These are phyloP conservation scores for Eudemis profundana DNA, from an alignment of 2,888 invertebrate species.

Conservation along the genomic window DNA sequence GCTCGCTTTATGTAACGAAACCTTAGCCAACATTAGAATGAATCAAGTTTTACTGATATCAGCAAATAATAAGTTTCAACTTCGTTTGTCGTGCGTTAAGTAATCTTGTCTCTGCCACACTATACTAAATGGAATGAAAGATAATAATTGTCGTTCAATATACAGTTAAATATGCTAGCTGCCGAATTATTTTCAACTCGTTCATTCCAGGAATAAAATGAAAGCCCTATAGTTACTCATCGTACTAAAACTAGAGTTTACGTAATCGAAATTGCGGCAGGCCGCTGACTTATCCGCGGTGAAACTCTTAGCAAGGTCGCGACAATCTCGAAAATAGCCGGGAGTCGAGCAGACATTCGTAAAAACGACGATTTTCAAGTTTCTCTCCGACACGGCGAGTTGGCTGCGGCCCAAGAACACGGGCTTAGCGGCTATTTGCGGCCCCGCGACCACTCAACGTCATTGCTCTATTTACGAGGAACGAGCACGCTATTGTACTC, in stretches of 20 bases:
- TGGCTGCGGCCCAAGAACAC: conserved; percentile 74
- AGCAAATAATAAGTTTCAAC: too few relatives aligned
- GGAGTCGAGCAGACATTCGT: conserved; percentile 77
- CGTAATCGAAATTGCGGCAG: conserved; percentile 71
- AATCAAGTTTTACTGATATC: not conserved
- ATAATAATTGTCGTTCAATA: not conserved
- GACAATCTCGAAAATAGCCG: conserved; percentile 76
- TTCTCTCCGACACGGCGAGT: conserved; percentile 66
- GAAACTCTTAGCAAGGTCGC: conserved; percentile 77
- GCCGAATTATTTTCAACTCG: not conserved
- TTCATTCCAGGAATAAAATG: conserved; percentile 13
- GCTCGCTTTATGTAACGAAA: not conserved
- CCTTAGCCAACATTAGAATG: conserved; percentile 1
- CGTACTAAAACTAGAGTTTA: conserved; percentile 52
- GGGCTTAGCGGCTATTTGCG: conserved; percentile 77
- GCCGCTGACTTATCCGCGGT: conserved; percentile 69
- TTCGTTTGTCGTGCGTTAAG: not conserved
- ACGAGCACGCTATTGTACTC: conserved; percentile 72
- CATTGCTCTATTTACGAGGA: conserved; percentile 81
- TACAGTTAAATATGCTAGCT: not conserved
- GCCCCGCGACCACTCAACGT: conserved; percentile 74
- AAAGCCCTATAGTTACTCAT: conserved; percentile 28
- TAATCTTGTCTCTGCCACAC: not conserved
- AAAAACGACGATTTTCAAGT: conserved; percentile 80
- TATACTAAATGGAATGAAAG: not conserved